A percentile compares a stretch with the other conserved stretches of the same genome.
phyloP scores from a whole-genome alignment of 2,113 vertebrate species.

The Tragelaphus imberbis region DNA sequence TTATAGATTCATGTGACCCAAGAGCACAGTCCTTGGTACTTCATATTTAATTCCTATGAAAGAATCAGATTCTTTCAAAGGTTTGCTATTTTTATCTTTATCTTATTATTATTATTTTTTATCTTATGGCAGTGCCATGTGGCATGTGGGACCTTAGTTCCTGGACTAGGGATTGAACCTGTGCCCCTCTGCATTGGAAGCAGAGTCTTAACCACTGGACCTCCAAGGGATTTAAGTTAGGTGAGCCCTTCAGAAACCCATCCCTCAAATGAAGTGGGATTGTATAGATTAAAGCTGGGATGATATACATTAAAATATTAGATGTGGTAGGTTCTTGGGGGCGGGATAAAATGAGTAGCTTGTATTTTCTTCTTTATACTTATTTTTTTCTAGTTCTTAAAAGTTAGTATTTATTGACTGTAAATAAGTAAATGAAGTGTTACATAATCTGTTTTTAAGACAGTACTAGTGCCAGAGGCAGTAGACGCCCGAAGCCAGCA shows the following conservation, averaged over 20 bases:
- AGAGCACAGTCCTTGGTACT: background rate
- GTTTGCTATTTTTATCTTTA: background rate
- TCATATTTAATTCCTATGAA: background rate
- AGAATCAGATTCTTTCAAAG: background rate
- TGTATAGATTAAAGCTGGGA: background rate
- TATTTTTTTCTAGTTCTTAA: background rate
- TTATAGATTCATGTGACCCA: background rate
- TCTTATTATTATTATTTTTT: background rate
- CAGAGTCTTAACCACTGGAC: background rate
- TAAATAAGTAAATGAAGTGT: slow-evolving; percentile 23
- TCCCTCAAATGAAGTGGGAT: background rate
- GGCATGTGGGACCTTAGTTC: background rate
- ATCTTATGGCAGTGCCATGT: background rate
- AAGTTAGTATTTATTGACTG: background rate
- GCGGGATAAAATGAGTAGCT: background rate
- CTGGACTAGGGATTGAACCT: background rate
- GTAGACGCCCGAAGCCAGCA: background rate
- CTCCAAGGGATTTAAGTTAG: background rate
- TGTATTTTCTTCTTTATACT: background rate
- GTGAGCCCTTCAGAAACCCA: background rate
- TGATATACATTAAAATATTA: background rate
- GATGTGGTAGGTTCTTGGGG: background rate
- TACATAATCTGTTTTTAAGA: slow-evolving; percentile 16
- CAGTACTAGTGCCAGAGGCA: background rate
- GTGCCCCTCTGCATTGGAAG: background rate